These are phyloP conservation scores for Amazona vittata DNA, from an alignment of 2,113 vertebrate genomes.

Conservation along the genomic window DNA sequence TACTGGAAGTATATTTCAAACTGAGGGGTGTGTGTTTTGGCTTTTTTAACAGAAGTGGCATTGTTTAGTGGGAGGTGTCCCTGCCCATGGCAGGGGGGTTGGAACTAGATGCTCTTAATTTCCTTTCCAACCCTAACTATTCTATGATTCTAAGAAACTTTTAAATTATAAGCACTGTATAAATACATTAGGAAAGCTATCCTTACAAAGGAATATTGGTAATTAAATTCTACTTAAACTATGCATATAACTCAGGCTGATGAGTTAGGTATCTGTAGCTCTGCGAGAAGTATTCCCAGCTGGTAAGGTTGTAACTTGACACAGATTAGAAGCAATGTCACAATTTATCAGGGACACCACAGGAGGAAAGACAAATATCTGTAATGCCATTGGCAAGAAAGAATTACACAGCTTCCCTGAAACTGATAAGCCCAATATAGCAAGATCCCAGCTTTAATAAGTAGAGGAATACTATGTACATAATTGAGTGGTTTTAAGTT, in stretches of 20 bases:
- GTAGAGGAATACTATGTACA: neutral
- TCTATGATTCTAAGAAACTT: neutral
- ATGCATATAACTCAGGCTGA: neutral
- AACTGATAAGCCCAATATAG: neutral
- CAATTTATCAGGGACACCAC: neutral
- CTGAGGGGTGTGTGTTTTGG: accelerated
- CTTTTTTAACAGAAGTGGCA: neutral
- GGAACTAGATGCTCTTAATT: too few species aligned
- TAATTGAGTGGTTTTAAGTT: neutral
- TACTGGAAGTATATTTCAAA: neutral
- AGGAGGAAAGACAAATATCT: neutral
- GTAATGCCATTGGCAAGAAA: neutral
- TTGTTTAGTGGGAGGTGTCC: too few species aligned
- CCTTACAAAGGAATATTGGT: neutral
- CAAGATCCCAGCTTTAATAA: neutral
- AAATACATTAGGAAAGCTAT: neutral
- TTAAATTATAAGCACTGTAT: neutral
- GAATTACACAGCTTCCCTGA: neutral
- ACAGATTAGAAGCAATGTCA: neutral
- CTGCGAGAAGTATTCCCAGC: neutral
- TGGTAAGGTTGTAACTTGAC: neutral
- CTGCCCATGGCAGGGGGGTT: too few species aligned
- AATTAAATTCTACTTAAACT: neutral
- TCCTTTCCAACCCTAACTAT: too few species aligned
- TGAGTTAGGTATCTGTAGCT: neutral